A percentile compares a stretch with the other conserved stretches of the same genome.
phyloP scores from a whole-genome alignment of 35 echinoderm and acorn worm species.

The Apostichopus californicus region DNA sequence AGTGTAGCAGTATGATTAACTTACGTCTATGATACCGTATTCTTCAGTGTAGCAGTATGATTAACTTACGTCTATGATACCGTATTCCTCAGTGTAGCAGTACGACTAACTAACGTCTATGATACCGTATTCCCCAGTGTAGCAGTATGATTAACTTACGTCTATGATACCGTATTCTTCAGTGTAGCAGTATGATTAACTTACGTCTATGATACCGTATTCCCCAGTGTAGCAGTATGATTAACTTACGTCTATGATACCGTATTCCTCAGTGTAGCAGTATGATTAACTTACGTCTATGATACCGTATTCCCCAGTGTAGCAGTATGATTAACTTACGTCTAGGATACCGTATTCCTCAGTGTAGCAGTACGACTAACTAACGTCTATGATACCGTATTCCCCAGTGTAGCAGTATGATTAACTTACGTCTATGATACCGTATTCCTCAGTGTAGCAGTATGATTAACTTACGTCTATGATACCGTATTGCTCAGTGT shows the following conservation, averaged over 20 bases:
- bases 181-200: not conserved
- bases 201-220: not conserved
- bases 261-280: not conserved
- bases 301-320: not conserved
- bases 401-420: not conserved
- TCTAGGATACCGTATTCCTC: not conserved
- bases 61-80: not conserved
- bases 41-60: not conserved
- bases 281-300: not conserved
- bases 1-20: not conserved
- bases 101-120: not conserved
- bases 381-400: not conserved
- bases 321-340: not conserved
- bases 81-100: not conserved
- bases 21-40: not conserved
- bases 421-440: not conserved
- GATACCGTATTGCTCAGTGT: not conserved
- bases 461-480: not conserved
- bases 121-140: not conserved
- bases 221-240: not conserved
- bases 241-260: not conserved
- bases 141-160: not conserved
- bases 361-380: not conserved
- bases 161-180: not conserved
- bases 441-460: not conserved